A percentile compares a stretch with the other conserved stretches of the same genome.
These are phyloP conservation scores for Babylonia areolata DNA, from an alignment of 1,140 invertebrate genomes.

Conservation along the genomic window DNA sequence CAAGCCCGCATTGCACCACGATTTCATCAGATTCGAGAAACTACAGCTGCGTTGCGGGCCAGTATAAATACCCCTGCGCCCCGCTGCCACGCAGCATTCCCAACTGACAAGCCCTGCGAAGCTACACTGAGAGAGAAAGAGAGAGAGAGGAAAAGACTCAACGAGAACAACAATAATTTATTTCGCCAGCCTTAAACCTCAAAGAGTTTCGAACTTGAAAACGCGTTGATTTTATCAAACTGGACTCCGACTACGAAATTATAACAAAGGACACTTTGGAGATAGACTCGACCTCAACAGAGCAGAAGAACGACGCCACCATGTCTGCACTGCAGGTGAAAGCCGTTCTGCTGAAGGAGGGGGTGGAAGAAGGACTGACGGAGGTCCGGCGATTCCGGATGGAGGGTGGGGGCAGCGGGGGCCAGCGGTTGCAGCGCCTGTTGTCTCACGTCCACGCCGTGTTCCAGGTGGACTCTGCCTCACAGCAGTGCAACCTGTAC, in stretches of 20 bases:
- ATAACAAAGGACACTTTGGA: not conserved
- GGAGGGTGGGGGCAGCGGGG: not conserved
- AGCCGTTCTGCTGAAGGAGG: not conserved
- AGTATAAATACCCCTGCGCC: not conserved
- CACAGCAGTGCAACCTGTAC: not conserved
- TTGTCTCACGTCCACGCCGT: not conserved
- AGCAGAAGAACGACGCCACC: not conserved
- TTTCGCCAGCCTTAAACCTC: too few relatives aligned
- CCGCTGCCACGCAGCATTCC: not conserved
- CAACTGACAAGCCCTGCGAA: not conserved
- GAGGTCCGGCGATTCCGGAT: not conserved
- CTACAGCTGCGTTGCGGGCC: not conserved
- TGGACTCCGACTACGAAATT: conserved; percentile 7
- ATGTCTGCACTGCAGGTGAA: conserved; percentile 1
- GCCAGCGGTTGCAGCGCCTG: not conserved
- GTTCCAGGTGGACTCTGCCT: not conserved
- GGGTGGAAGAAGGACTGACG: not conserved
- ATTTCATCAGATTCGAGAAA: conserved; percentile 8
- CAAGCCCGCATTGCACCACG: conserved; percentile 13
- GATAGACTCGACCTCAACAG: not conserved
- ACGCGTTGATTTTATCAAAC: not conserved
- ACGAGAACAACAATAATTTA: too few relatives aligned
- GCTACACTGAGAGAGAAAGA: not conserved
- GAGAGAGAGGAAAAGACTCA: too few relatives aligned
- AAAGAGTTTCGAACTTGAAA: not conserved